Evolutionary conservation across 1,140 invertebrate genomes (phyloP), one percentile per base, ranked within the genome.

Genomic region (Dreissena polymorpha): DNA sequence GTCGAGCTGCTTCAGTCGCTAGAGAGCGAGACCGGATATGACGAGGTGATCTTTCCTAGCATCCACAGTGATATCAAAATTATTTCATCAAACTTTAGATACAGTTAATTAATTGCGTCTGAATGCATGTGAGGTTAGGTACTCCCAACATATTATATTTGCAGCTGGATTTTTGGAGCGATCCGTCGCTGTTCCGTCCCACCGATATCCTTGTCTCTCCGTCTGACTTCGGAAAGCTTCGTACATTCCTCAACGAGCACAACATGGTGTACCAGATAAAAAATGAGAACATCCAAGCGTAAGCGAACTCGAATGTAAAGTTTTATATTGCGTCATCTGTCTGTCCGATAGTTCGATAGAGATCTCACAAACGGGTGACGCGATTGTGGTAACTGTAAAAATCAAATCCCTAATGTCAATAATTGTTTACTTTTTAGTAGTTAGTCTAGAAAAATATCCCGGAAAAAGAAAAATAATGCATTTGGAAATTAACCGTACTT

Each of bases 81-180:
- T 39, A 39, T 39, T 39, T 39, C 39, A 39, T 39, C 39, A 8
- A 39, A 39, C n/a, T n/a, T n/a, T n/a, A n/a, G n/a, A n/a, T n/a
- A n/a, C n/a, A n/a, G n/a, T n/a, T n/a, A n/a, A n/a, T n/a, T 39
- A 8, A 71, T 25, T 67, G 7, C 14, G 13, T 21, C 23, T 21
- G 29, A 27, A 21, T 27, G 2, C 7, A 21, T 21, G 29, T 25
- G 14, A 0, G 7, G 23, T 14, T 16, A 67, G 29, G 10, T 14
- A 39, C 39, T 39, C 3, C 3, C 39, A 39, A 39, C 39, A 39
- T 39, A 8, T 39, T 39, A 8, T 39, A 2, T 39, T 39, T 49
- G 13, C 29, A 76, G 74, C 55, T 76, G 6, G 74, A 76, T 39
- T 76, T 76, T 14, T 76, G 74, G 74, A 65, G 53, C 21, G 74